Base-by-base conservation (phyloP, 2,113 vertebrate species). In the Campylorhamphus procurvoides region DNA sequence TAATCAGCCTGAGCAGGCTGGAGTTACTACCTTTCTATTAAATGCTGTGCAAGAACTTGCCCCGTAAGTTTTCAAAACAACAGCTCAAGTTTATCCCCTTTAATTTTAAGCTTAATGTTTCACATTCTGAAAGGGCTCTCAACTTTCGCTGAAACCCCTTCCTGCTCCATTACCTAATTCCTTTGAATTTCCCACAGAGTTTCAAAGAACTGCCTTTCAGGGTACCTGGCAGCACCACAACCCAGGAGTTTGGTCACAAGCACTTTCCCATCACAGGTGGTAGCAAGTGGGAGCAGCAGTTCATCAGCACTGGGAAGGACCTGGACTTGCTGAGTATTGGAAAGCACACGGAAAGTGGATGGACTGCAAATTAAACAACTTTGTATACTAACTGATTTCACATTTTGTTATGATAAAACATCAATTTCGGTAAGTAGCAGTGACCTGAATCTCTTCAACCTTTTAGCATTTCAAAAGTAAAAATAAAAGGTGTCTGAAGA, bases 11-110 rank as follows among this genome's bases (percentile, higher is more conserved):
- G 64, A 84, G 72, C 53, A 95, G 88, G 55, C 6, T 73, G 83
- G 90, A 89, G 81, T 66, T 56, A 91, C 93, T 79, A 89, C 90
- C 81, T 87, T 93, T 75, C 81, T 84, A 64, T 85, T 90, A 95
- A 93, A 88, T 6, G 55, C 66, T 66, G 42, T 35, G 50, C 50
- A 95, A 93, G 76, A 92, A 66, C n/a, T 58, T 6, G 0, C 69
- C 86, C 87, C 2, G 9, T 13, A 55, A 62, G 69, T 80, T 94
- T 87, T 77, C 67, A 56, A 94, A 97, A 93, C 72, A 93, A 58
- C 67, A 73, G 84, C 68, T 92, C 95, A 42, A 29, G 71, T 89
- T 76, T 76, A 90, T 74, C 78, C 12, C 11, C 33, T 56, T 55
- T 47, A 49, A 12, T 84, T 90, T 71, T 72, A 84, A 82, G 56